Conservation (phyloP, 1,140 invertebrate species). For the Bombus confusus region DNA sequence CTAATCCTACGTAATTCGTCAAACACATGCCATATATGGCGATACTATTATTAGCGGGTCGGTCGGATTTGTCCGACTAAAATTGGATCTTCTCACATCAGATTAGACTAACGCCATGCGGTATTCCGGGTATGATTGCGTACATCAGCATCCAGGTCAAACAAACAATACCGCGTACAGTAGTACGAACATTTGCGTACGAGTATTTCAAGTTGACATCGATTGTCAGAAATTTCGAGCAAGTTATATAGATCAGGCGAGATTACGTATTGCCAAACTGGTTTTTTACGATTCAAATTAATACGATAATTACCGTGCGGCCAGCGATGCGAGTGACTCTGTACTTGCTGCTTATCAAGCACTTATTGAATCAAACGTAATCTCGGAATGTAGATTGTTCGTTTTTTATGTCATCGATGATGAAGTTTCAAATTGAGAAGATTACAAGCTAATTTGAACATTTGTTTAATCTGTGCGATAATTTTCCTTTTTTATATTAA, state of each 20-base stretch:
- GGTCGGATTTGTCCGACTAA: slow-evolving; percentile 46
- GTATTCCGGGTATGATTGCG: slow-evolving; percentile 17
- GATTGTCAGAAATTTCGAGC: neutral
- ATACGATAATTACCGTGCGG: no score
- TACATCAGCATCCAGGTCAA: slow-evolving; percentile 34
- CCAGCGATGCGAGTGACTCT: neutral
- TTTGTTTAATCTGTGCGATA: no score
- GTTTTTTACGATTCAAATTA: no score
- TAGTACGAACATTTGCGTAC: neutral
- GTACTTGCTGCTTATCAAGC: neutral
- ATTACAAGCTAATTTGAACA: no score
- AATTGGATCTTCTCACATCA: slow-evolving; percentile 61
- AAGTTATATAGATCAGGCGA: neutral
- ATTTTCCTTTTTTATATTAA: no score
- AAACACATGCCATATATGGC: slow-evolving; percentile 60
- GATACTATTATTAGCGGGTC: slow-evolving; percentile 66
- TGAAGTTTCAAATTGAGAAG: no score
- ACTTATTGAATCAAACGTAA: neutral
- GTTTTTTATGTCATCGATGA: neutral
- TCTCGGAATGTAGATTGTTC: neutral
- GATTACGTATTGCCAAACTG: neutral
- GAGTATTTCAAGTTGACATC: no score
- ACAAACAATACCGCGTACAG: slow-evolving; percentile 23
- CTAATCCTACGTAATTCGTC: slow-evolving; percentile 33
- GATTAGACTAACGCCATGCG: slow-evolving; percentile 37